Evolutionary conservation across 2,888 invertebrate species (phyloP).

Genomic region (Ethmia dodecea): DNA sequence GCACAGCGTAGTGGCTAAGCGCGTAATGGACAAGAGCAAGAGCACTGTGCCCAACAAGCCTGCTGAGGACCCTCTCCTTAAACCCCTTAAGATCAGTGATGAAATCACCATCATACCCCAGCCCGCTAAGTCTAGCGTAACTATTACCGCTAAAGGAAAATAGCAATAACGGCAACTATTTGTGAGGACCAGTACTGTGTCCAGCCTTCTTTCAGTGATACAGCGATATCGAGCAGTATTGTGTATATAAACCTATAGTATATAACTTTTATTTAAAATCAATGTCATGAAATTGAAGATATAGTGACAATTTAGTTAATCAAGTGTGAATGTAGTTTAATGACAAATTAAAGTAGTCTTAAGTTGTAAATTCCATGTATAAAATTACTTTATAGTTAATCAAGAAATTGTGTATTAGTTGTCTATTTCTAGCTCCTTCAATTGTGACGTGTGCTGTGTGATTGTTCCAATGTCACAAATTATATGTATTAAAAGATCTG

Average conservation of each 20-base stretch:
- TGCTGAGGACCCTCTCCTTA: conserved; percentile 81
- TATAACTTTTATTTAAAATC: conserved; percentile 48
- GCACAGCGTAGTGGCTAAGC: conserved; percentile 93
- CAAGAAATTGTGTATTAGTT: conserved; percentile 36
- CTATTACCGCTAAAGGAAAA: conserved; percentile 69
- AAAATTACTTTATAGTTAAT: conserved; percentile 34
- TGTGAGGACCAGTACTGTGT: conserved; percentile 29
- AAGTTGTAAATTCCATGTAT: conserved; percentile 59
- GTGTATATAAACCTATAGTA: conserved; percentile 58
- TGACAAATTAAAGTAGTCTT: conserved; percentile 33
- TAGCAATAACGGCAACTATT: conserved; percentile 44
- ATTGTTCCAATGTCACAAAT: conserved; percentile 58
- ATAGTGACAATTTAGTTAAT: conserved; percentile 51
- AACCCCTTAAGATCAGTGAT: conserved; percentile 92
- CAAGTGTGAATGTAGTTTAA: conserved; percentile 52
- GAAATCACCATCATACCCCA: conserved; percentile 96
- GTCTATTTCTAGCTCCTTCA: conserved; percentile 30
- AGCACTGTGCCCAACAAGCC: conserved; percentile 40
- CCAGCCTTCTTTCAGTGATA: conserved; percentile 39
- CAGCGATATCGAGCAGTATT: conserved; percentile 61
- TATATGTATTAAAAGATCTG: conserved; percentile 44
- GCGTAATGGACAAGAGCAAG: conserved; percentile 88
- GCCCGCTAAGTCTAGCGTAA: conserved; percentile 79
- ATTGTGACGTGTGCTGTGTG: conserved; percentile 41
- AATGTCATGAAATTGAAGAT: conserved; percentile 43